Evolutionary conservation across 2,797 vertebrate species (phyloP), one percentile per base, ranked within the genome.

Genomic region (Threskiornis aethiopicus): DNA sequence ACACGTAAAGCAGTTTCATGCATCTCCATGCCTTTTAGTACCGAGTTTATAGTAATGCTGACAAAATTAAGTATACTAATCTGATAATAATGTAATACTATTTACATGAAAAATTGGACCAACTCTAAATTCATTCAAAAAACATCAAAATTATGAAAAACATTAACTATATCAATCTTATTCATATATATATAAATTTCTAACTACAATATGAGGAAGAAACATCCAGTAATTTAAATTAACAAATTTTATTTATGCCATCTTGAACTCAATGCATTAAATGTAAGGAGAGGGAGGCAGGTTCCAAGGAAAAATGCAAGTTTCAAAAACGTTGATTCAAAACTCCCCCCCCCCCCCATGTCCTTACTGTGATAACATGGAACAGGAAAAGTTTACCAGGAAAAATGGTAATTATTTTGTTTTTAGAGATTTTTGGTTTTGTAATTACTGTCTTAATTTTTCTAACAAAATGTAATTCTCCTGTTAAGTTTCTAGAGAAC

Each of bases 191-290:
- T 41, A 58, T 13, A 86, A 64, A 78, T 61, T 47, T 78, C 24
- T 61, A 70, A 72, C 18, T 57, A 44, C 51, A 58, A 67, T 29
- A 83, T 16, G 6, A 86, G 20, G 33, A 94, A 89, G 35, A 84
- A 95, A 73, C 6, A 17, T n/a, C n/a, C 10, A 72, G 8, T 25
- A 65, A 91, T 87, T 87, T 24, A 65, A 73, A 95, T 62, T 33
- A 93, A 70, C 4, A 80, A 6, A 35, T 72, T 84, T 81, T 87
- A 82, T 89, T 92, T 51, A 57, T 89, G 25, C 33, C 39, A 85
- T 31, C 42, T 62, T 52, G 33, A 88, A 90, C 16, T 51, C 28
- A 59, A 64, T 71, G 57, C 31, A 39, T 82, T 89, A 33, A 87
- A 33, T 26, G 15, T 3, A 67, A 59, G 57, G 11, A 26, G 12